phyloP scores from a whole-genome alignment of 2,113 vertebrate species.

The Psophia crepitans region DNA sequence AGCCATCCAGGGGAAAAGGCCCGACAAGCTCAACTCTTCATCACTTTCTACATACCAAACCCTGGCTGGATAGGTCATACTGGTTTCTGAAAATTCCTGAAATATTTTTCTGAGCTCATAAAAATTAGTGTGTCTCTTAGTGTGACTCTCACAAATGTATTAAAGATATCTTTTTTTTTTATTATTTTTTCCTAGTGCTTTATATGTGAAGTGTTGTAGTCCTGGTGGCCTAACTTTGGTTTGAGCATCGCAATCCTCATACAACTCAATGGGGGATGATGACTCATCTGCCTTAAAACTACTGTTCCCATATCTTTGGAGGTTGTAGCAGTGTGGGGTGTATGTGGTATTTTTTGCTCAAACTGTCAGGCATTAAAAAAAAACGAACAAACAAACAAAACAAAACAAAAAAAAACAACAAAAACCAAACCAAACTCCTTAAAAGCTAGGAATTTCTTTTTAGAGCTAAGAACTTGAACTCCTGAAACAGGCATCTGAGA shows the following conservation, averaged over 20 bases:
- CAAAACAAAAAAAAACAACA: too few species aligned
- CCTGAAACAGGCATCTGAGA: background rate
- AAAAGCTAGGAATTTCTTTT: background rate
- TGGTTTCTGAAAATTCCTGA: background rate
- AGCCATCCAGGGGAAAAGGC: background rate
- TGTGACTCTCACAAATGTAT: background rate
- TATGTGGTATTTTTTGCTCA: background rate
- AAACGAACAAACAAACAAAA: too few species aligned
- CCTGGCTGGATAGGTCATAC: background rate
- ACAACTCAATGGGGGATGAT: background rate
- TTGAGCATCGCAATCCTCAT: background rate
- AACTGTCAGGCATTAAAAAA: too few species aligned
- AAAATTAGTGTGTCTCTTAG: background rate
- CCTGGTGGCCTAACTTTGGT: background rate
- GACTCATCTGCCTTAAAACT: background rate
- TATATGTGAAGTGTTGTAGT: background rate
- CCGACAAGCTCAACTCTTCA: background rate
- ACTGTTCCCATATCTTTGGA: background rate
- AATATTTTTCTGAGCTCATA: background rate
- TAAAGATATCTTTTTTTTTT: background rate
- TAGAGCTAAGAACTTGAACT: background rate
- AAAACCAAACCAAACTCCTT: too few species aligned
- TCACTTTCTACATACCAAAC: background rate
- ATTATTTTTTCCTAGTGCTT: rapidly evolving
- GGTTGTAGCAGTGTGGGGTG: background rate